phyloP scores from a whole-genome alignment of 2,888 invertebrate genomes.

The Anthoptus insignis region DNA sequence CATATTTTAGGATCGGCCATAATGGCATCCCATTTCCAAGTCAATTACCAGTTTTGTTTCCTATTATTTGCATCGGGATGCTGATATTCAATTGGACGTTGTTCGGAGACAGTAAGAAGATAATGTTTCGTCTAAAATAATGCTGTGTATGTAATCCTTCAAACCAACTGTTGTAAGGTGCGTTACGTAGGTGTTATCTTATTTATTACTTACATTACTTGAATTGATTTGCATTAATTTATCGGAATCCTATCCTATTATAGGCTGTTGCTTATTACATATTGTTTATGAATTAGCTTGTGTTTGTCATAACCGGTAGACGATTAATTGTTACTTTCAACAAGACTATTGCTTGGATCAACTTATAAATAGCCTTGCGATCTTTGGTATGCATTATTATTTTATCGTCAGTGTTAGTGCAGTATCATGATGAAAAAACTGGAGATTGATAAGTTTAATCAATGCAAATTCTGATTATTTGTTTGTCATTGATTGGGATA shows the following conservation, averaged over 20 bases:
- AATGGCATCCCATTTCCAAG: slow-evolving; percentile 9
- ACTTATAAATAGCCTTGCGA: background rate
- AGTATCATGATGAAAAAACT: no score
- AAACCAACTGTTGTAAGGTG: slow-evolving; percentile 15
- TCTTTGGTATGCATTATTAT: background rate
- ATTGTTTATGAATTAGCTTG: slow-evolving; percentile 21
- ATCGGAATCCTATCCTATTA: slow-evolving; percentile 25
- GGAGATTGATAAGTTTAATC: no score
- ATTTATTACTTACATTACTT: slow-evolving; percentile 52
- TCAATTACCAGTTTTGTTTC: slow-evolving; percentile 22
- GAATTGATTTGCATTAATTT: slow-evolving; percentile 47
- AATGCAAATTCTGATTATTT: no score
- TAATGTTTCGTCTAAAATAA: slow-evolving; percentile 26
- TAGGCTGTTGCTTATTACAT: slow-evolving; percentile 23
- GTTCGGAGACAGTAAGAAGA: slow-evolving; percentile 11
- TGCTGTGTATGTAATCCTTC: slow-evolving; percentile 29
- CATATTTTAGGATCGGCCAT: slow-evolving; percentile 17
- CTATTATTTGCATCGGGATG: slow-evolving; percentile 13
- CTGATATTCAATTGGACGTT: slow-evolving; percentile 19
- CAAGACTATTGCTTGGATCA: background rate
- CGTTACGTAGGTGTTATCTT: slow-evolving; percentile 51
- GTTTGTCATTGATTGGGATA: no score
- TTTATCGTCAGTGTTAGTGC: no score
- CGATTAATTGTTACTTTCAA: slow-evolving; percentile 10
- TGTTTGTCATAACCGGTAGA: slow-evolving; percentile 28